A percentile compares a stretch with the other conserved stretches of the same genome.
Conservation (phyloP, 2,113 vertebrate genomes). For the Reinhardtius hippoglossoides region DNA sequence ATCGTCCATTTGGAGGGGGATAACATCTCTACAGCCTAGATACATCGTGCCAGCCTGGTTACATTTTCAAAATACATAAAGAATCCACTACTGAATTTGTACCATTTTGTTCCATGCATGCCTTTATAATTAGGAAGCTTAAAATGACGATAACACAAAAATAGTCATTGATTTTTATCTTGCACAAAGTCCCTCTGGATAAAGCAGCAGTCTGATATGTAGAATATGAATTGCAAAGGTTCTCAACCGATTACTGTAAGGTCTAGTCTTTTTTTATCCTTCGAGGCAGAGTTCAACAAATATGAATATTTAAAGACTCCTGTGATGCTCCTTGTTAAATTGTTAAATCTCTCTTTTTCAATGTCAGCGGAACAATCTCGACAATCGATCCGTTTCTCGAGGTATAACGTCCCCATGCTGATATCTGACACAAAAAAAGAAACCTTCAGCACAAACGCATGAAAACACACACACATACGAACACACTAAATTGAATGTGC, state of each 20-base stretch:
- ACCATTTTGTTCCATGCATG: not conserved
- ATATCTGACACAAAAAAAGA: constrained; percentile 8
- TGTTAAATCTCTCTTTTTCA: constrained; percentile 46
- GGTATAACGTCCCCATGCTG: constrained; percentile 12
- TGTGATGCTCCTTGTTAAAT: constrained; percentile 51
- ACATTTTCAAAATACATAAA: constrained; percentile 1
- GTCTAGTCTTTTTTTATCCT: constrained; percentile 19
- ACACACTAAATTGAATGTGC: not conserved
- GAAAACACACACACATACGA: not conserved
- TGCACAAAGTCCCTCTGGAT: constrained; percentile 9
- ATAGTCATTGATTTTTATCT: not conserved
- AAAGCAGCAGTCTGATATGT: not conserved
- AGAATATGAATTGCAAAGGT: constrained; percentile 17
- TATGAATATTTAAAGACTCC: constrained; percentile 61
- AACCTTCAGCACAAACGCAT: not conserved
- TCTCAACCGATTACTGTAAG: constrained; percentile 17
- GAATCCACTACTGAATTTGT: not conserved
- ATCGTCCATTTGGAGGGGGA: constrained; percentile 35
- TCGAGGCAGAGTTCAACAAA: constrained; percentile 48
- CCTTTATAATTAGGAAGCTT: not conserved
- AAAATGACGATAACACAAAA: constrained; percentile 11
- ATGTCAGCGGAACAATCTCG: constrained; percentile 43
- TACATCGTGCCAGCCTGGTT: constrained; percentile 4
- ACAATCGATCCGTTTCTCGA: constrained; percentile 21
- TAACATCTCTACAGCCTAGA: constrained; percentile 21